phyloP scores from a whole-genome alignment of 1,140 invertebrate genomes.

The Argopecten irradians region DNA sequence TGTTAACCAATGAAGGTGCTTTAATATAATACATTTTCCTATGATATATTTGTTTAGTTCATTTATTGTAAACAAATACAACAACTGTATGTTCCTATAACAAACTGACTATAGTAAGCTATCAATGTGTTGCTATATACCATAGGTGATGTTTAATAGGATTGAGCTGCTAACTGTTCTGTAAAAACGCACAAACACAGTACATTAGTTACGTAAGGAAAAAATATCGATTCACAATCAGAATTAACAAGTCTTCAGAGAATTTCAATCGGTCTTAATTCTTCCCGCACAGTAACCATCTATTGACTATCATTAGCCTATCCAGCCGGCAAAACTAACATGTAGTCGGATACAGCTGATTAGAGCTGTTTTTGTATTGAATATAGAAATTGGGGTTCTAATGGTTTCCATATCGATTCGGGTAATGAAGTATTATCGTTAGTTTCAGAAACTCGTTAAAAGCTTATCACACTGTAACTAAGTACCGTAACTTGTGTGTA shows the following conservation, averaged over 20 bases:
- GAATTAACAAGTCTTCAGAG: neutral
- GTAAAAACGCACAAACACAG: neutral
- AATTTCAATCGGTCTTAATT: neutral
- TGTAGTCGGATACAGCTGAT: neutral
- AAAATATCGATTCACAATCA: neutral
- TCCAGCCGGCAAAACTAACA: neutral
- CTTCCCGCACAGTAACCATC: neutral
- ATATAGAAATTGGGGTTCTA: neutral
- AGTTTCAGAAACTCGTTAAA: neutral
- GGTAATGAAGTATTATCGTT: neutral
- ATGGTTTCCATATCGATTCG: neutral
- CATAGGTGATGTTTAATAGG: neutral
- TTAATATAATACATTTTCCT: too few species aligned
- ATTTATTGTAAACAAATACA: too few species aligned
- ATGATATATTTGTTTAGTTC: too few species aligned
- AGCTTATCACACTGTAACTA: neutral
- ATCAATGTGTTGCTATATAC: neutral
- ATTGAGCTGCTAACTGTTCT: neutral
- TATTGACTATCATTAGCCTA: neutral
- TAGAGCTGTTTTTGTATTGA: neutral
- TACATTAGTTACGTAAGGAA: conserved; percentile 3
- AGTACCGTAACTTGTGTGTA: neutral
- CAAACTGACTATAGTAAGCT: neutral
- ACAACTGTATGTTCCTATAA: too few species aligned
- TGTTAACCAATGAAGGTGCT: too few species aligned